Percentiles rank a stretch among this genome's conserved stretches.
These are phyloP conservation scores for Cryptoblepharus egeriae DNA, from an alignment of 2,797 vertebrate genomes.

Conservation along the genomic window DNA sequence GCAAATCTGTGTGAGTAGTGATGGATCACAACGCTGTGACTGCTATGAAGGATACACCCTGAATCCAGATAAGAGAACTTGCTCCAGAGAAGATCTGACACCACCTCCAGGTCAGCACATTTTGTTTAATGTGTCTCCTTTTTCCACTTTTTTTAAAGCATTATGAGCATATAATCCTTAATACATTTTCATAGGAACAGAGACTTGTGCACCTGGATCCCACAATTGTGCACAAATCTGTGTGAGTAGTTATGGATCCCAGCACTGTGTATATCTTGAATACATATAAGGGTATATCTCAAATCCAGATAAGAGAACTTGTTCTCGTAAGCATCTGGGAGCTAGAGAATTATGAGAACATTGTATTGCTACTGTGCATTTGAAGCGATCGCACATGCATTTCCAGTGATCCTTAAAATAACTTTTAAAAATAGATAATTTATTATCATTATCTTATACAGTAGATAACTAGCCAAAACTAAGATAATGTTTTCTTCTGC, in stretches of 20 bases:
- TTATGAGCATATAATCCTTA: background rate
- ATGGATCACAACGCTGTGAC: constrained; percentile 77
- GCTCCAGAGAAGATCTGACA: constrained; percentile 52
- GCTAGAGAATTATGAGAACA: constrained; percentile 53
- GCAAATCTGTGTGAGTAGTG: constrained; percentile 79
- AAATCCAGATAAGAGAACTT: constrained; percentile 81
- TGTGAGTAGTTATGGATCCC: constrained; percentile 70
- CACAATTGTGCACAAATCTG: constrained; percentile 78
- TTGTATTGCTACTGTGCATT: too few species aligned
- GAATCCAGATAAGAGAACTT: constrained; percentile 83
- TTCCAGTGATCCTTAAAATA: background rate
- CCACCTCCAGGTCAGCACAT: too few species aligned
- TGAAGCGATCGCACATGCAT: too few species aligned
- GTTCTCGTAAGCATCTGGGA: constrained; percentile 60
- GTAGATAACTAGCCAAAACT: background rate
- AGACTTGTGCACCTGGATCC: background rate
- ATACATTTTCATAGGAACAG: constrained; percentile 38
- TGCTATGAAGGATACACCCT: constrained; percentile 81
- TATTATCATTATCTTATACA: background rate
- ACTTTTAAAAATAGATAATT: background rate
- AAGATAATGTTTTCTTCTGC: background rate
- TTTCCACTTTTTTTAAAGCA: too few species aligned
- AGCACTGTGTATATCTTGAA: constrained; percentile 80
- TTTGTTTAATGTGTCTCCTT: too few species aligned
- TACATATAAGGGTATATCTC: constrained; percentile 80